These are phyloP conservation scores for Ammodytes dubius DNA, from an alignment of 2,113 vertebrate species.

Conservation along the genomic window DNA sequence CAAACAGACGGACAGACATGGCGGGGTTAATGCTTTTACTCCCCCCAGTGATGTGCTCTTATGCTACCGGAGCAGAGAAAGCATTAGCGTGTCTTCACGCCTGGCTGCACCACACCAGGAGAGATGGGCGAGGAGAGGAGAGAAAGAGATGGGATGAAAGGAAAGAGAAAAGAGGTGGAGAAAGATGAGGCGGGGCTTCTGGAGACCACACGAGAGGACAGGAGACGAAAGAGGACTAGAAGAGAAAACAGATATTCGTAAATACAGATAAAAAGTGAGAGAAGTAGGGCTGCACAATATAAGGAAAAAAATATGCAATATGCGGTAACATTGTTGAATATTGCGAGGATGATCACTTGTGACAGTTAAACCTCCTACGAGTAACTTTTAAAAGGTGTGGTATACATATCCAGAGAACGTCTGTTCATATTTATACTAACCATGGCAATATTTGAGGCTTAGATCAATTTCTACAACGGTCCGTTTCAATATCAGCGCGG, in stretches of 20 bases:
- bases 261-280: slow-evolving; percentile 39
- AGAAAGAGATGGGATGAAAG: slow-evolving; percentile 56
- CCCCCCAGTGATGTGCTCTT: slow-evolving; percentile 82
- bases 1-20: slow-evolving; percentile 68
- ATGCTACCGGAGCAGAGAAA: slow-evolving; percentile 83
- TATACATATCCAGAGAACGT: no score
- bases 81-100: slow-evolving; percentile 84
- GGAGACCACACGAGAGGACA: slow-evolving; percentile 36
- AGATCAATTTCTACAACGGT: no score
- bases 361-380: no score
- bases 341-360: no score
- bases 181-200: slow-evolving; percentile 55
- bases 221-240: slow-evolving; percentile 26
- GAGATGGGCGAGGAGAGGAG: slow-evolving; percentile 59
- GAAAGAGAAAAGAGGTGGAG: slow-evolving; percentile 48
- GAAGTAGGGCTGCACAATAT: no score
- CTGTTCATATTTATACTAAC: no score
- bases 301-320: no score
- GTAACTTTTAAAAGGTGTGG: no score
- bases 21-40: slow-evolving; percentile 81
- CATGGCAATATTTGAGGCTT: no score
- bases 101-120: slow-evolving; percentile 76
- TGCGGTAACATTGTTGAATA: no score
- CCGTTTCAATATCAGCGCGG: no score
- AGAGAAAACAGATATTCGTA: slow-evolving; percentile 14